A percentile compares a stretch with the other conserved stretches of the same genome.
phyloP scores from a whole-genome alignment of 2,797 vertebrate species.

The Lateolabrax maculatus region DNA sequence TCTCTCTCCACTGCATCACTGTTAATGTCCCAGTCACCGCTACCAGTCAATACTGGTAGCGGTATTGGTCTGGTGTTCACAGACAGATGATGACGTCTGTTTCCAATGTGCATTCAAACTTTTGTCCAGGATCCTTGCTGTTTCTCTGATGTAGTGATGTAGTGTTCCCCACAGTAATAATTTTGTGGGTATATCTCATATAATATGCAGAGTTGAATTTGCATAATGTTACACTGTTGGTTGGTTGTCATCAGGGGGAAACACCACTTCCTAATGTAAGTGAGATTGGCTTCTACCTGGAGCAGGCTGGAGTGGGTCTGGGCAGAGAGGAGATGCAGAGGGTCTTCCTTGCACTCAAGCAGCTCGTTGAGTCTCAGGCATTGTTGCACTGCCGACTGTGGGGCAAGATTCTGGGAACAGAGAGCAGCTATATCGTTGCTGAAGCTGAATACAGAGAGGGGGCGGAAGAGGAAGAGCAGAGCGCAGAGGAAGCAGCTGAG shows the following conservation, averaged over 20 bases:
- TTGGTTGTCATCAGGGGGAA: slow-evolving; percentile 79
- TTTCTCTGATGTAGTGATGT: neutral
- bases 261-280: slow-evolving; percentile 88
- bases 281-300: slow-evolving; percentile 92
- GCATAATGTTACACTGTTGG: neutral
- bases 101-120: neutral
- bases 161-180: neutral
- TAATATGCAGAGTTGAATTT: neutral
- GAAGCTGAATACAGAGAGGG: slow-evolving; percentile 87
- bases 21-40: too few relatives aligned
- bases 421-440: slow-evolving; percentile 92
- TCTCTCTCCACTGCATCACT: too few relatives aligned
- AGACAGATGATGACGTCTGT: neutral
- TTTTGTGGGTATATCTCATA: neutral
- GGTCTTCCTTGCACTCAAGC: slow-evolving; percentile 92
- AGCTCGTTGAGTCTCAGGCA: slow-evolving; percentile 85
- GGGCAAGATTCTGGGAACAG: slow-evolving; percentile 93
- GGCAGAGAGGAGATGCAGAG: slow-evolving; percentile 90
- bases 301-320: slow-evolving; percentile 92
- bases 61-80: neutral
- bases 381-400: slow-evolving; percentile 91
- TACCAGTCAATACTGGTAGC: neutral
- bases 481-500: slow-evolving; percentile 55
- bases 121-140: neutral
- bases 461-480: slow-evolving; percentile 83